These are phyloP conservation scores for Cosmorhoe ocellata DNA, from an alignment of 2,888 invertebrate genomes.

Conservation along the genomic window DNA sequence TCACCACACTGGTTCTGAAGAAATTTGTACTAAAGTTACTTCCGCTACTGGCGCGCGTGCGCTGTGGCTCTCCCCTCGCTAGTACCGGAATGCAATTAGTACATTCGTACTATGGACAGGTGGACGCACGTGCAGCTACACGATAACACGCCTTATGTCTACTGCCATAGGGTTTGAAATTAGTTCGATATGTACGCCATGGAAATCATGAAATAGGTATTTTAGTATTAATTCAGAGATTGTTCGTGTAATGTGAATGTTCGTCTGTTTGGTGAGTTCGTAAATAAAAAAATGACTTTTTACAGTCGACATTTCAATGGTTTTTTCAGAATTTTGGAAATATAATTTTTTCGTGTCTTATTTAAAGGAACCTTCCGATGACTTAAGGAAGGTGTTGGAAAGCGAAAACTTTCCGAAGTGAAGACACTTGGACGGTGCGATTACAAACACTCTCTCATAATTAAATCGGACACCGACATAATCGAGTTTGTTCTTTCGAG, in stretches of 20 bases:
- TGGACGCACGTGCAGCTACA: slow-evolving; percentile 1
- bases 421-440: slow-evolving; percentile 8
- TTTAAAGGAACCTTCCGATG: no score
- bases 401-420: background rate
- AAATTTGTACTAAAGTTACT: no score
- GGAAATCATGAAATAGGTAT: no score
- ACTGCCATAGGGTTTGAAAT: background rate
- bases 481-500: slow-evolving; percentile 20
- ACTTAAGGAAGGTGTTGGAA: background rate
- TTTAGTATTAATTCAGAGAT: no score
- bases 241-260: background rate
- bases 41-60: background rate
- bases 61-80: slow-evolving; percentile 13
- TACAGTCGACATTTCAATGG: no score
- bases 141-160: background rate
- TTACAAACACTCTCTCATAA: slow-evolving; percentile 20
- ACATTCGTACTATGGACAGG: slow-evolving; percentile 12
- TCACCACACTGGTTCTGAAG: no score
- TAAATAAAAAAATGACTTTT: no score
- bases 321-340: no score
- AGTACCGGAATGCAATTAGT: slow-evolving; percentile 37
- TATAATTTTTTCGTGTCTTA: no score
- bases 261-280: no score
- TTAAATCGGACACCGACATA: slow-evolving; percentile 21
- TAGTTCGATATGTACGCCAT: background rate